Evolutionary conservation across 2,113 vertebrate species (phyloP), one percentile per base, ranked within the genome.

Genomic region (Thalassoma bifasciatum): DNA sequence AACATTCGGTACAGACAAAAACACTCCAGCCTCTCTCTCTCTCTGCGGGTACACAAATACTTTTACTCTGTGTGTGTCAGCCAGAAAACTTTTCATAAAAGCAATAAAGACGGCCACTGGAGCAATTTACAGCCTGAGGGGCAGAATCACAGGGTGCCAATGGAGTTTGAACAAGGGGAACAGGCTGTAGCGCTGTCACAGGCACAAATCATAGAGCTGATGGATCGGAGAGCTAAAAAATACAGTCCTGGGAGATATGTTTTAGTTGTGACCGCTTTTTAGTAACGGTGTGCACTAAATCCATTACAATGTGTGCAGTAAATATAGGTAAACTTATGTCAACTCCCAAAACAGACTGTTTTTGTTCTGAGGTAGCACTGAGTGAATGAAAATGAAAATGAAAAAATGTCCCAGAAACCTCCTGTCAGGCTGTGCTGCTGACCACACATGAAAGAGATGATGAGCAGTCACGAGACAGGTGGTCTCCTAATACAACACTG

Each of bases 391-490:
- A n/a, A n/a, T n/a, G n/a, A n/a, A n/a, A n/a, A n/a, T 10, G 10
- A 30, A 19, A 16, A 37, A 21, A n/a, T 38, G 38, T 13, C 9
- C 38, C 17, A n/a, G 34, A 34, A 69, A 74, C 24, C 60, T 72
- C 60, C 49, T 11, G 42, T 71, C 54, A 44, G 54, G 60, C 75
- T 71, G 53, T 56, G 72, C 67, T 49, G 64, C 34, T 83, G 83
- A 88, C 73, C 70, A 57, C 66, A 84, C 84, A 88, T 86, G 78
- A 86, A 83, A 87, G 84, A 80, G 67, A 81, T 26, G 63, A 87
- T 46, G 66, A 82, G 72, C 70, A 61, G 81, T 84, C 70, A 73
- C 72, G 47, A 75, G 88, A 91, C 91, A 93, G 93, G 91, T 92
- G 92, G 92, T 88, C 85, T 77, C 79, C 76, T 30, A 85, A 82